These are phyloP conservation scores for Pilophorus perplexus DNA, from an alignment of 2,888 invertebrate genomes.

Conservation along the genomic window DNA sequence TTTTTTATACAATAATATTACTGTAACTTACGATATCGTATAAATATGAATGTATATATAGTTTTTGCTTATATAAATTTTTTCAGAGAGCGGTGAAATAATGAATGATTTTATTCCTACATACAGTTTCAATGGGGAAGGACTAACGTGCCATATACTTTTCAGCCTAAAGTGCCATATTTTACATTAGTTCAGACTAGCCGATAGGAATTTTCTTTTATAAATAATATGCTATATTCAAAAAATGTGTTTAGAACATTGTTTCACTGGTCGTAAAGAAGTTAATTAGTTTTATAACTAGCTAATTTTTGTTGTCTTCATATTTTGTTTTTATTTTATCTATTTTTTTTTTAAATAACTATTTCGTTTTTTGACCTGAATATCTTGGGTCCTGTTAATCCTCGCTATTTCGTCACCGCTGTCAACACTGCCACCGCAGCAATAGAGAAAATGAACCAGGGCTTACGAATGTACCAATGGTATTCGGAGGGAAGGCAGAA, in stretches of 20 bases:
- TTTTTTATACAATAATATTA: conserved; percentile 26
- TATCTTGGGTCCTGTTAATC: no score
- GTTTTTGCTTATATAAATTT: conserved; percentile 28
- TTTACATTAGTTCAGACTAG: conserved; percentile 42
- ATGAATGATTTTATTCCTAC: conserved; percentile 20
- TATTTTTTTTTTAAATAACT: no score
- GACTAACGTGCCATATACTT: conserved; percentile 29
- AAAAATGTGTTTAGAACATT: conserved; percentile 44
- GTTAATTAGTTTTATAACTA: conserved; percentile 24
- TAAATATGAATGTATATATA: conserved; percentile 39
- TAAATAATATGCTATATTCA: conserved; percentile 27
- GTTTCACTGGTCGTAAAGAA: conserved; percentile 42
- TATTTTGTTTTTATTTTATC: no score
- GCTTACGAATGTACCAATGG: no score
- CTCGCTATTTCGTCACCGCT: no score
- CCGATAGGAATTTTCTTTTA: conserved; percentile 6
- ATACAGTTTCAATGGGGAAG: conserved; percentile 32
- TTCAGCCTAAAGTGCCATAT: conserved; percentile 36
- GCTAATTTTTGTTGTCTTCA: conserved; percentile 23
- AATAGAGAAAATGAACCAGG: no score
- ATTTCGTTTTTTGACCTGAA: no score
- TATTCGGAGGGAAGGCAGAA: no score
- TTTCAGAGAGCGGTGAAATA: conserved; percentile 33
- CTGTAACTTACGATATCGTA: conserved; percentile 30
- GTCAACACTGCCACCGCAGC: no score